Base-by-base conservation (phyloP, 2,888 invertebrate genomes). In the Tipula helvola region DNA sequence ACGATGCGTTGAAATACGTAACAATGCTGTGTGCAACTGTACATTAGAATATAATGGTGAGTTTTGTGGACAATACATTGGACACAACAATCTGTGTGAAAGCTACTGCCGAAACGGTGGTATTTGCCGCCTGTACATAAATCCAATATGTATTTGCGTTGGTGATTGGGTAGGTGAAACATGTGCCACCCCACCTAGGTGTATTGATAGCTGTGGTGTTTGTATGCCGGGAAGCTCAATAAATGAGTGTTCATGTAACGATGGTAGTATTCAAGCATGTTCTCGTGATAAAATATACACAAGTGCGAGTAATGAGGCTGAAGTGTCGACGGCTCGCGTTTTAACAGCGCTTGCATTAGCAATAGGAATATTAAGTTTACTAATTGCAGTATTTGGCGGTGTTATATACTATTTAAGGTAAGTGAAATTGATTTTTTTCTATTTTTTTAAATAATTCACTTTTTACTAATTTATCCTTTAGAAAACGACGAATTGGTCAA, bases 51-150 rank as follows among this genome's bases (percentile, higher is more conserved):
- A 92, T 92, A 93, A 93, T 87, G 94, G 94, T 28, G 90, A 91
- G 39, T 91, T 92, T 86, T 94, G 94, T 89, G 93, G 93, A 88
- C 39, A 90, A 88, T 93, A 93, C 89, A 92, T 95, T 87, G 93
- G 93, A 0, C 93, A 93, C 88, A 93, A 93, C 89, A 94, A 94
- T 92, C 94, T 94, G 0, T 96, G 96, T 90, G 90, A 90, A 10
- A 91, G 91, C 52, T 91, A 91, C 87, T 95, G 95, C 88, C 90
- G 91, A 88, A 93, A 95, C 88, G 92, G 92, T 86, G 95, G 93
- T 0, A 91, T 93, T 87, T 96, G 96, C 89, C 28, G 92, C 91
- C 85, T 91, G 92, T 86, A 90, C 91, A 3, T 10, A 2, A 89
- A 91, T 87, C 93, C 94, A 0, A 90, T 90, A 36, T 94, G 94